Base-by-base conservation (phyloP, 1,140 invertebrate genomes). In the Zaprionus ghesquierei region DNA sequence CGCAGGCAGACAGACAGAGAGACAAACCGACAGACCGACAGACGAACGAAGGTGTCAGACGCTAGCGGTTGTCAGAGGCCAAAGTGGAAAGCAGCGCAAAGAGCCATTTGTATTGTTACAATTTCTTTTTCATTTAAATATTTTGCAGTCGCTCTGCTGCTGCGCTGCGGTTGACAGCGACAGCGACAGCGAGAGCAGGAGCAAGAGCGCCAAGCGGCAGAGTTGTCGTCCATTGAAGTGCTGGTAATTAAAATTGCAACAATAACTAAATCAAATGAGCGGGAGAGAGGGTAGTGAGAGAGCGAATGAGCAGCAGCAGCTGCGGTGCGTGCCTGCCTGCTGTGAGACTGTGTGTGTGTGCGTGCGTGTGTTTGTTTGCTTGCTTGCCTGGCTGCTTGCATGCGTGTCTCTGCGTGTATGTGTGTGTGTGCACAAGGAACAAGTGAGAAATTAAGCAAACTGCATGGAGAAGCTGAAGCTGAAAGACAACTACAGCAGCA, bases 161-260 rank as follows among this genome's bases (percentile, higher is more conserved):
- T 33, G 33, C 5, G 54, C 46, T 58, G 44, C 44, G 38, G 33
- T 35, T 22, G 9, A 22, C 27, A 25, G 53, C 38, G 12, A 12
- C 59, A 10, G 13, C 27, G 53, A 10, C 27, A 20, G 60, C n/a
- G 22, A 49, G 10, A 49, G n/a, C n/a, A 5, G 22, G 5, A 2
- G 20, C 44, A 12, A n/a, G 12, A 27, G 29, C 51, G 49, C 49
- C 25, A 5, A 10, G 27, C 60, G 35, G 50, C n/a, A 29, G 23
- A 23, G 69, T 50, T 46, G 56, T 54, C 51, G 56, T 51, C 55
- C 46, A 81, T 75, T 82, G 29, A 75, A 79, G 79, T 75, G 75
- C 63, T 78, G 78, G 82, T 87, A 81, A 86, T 86, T 86, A 87
- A 86, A 86, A 86, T 87, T 81, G 74, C 77, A 81, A 70, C 79